Base-by-base conservation (phyloP, 1,140 invertebrate genomes). In the Odontomachus brunneus region DNA sequence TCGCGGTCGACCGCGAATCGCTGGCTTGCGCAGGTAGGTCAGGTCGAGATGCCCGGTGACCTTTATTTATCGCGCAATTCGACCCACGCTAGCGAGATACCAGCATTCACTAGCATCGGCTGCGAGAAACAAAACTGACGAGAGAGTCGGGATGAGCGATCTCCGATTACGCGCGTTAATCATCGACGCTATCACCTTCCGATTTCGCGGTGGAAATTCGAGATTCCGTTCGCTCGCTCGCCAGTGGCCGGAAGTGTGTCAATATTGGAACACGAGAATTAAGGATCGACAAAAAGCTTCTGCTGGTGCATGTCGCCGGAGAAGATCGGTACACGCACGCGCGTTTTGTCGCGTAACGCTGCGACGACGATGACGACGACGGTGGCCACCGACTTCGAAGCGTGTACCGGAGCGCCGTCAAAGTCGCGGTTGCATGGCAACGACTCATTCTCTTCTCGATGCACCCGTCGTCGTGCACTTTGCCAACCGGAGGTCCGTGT, bases 381-480 rank as follows among this genome's bases (percentile, higher is more conserved):
- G n/a, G 38, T 51, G 73, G 19, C 17, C 57, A 38, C 3, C 44
- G 33, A 53, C 44, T 71, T 80, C 33, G 33, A 26, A 80, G 51
- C 65, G 49, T 67, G 26, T 38, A 55, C 26, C 29, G 12, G 9
- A 60, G 33, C 29, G 53, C 51, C 71, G 63, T 87, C 53, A 55
- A 86, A 86, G 53, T 57, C 66, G 63, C 80, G 33, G 48, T 66
- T 62, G 59, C 78, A 9, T n/a, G 65, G 78, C 85, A 72, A 87
- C 84, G 57, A 72, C 66, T 69, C 15, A n/a, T 76, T 67, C 76
- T 66, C 9, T 71, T 17, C 49, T 19, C 66, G 66, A 59, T 63
- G 69, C 63, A 22, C n/a, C n/a, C n/a, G 49, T 49, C 49, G 65
- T 29, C 44, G 29, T 17, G 11, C 26, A 12, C 9, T 48, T 48